Conservation (phyloP, 2,797 vertebrate genomes). For the Ciconia nigra region DNA sequence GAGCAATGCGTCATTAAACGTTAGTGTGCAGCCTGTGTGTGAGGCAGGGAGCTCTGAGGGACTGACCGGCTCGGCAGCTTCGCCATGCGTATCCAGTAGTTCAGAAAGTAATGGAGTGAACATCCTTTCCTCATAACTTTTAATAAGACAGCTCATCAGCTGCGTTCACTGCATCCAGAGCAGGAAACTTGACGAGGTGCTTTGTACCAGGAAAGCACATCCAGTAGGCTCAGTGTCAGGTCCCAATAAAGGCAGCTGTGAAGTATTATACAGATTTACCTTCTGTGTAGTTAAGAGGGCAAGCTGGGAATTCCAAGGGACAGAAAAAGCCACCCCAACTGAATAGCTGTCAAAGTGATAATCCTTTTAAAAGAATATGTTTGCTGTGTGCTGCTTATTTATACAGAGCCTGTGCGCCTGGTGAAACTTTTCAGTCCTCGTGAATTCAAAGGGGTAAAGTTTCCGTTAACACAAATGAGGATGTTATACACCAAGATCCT, state of each 20-base stretch:
- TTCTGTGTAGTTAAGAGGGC: constrained; percentile 45
- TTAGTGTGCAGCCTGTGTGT: neutral
- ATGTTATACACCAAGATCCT: neutral
- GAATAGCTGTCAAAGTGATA: constrained; percentile 60
- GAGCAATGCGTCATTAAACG: neutral
- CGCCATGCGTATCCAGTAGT: neutral
- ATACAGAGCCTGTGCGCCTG: neutral
- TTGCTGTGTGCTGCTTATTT: constrained; percentile 48
- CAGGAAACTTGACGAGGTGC: constrained; percentile 18
- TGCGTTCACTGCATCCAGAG: neutral
- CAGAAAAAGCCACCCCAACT: constrained; percentile 36
- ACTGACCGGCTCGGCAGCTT: neutral
- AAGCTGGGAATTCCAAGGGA: constrained; percentile 46
- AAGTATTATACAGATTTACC: constrained; percentile 49
- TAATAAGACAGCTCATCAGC: constrained; percentile 53
- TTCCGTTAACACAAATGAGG: neutral
- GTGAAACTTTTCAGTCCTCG: constrained; percentile 33
- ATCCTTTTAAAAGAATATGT: constrained; percentile 48
- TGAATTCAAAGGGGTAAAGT: constrained; percentile 36
- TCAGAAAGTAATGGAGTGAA: constrained; percentile 36
- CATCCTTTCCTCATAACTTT: constrained; percentile 47
- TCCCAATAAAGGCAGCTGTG: constrained; percentile 36
- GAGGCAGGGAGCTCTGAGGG: neutral
- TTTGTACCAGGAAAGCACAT: constrained; percentile 44
- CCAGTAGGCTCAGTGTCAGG: constrained; percentile 28